These are phyloP conservation scores for Hippoglossus hippoglossus DNA, from an alignment of 2,797 vertebrate genomes.

Conservation along the genomic window DNA sequence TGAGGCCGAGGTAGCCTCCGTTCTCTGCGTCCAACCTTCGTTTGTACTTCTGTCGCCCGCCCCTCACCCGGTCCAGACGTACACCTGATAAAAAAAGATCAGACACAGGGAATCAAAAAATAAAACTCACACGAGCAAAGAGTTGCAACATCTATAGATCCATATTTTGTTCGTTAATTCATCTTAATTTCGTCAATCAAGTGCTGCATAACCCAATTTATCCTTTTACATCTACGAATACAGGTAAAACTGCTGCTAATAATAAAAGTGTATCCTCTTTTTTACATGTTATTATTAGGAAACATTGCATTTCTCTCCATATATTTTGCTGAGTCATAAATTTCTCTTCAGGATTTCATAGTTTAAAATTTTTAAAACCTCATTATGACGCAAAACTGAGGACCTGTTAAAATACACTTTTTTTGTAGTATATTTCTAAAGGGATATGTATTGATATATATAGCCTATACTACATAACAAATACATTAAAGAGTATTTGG, in stretches of 20 bases:
- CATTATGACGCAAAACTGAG: not conserved
- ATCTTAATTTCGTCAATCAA: too few species aligned
- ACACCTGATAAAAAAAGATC: conserved; percentile 84
- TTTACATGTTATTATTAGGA: not conserved
- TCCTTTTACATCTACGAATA: too few species aligned
- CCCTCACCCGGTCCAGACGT: conserved; percentile 96
- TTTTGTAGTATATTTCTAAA: not conserved
- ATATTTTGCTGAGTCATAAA: conserved; percentile 11
- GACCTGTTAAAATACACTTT: not conserved
- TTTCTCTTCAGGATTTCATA: not conserved
- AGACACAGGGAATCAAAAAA: not conserved
- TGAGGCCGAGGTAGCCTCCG: conserved; percentile 90
- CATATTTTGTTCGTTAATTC: not conserved
- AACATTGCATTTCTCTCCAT: conserved; percentile 8
- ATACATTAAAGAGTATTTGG: not conserved
- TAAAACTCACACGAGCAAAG: too few species aligned
- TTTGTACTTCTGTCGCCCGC: conserved; percentile 98
- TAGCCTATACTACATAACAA: not conserved
- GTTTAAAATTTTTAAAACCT: not conserved
- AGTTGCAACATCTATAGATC: not conserved
- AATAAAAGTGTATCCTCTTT: not conserved
- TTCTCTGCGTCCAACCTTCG: conserved; percentile 93
- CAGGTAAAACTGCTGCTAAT: not conserved
- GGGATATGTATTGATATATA: not conserved
- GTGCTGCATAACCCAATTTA: too few species aligned